Evolutionary conservation across 2,888 invertebrate species (phyloP).

Genomic region (Lymantria monacha): DNA sequence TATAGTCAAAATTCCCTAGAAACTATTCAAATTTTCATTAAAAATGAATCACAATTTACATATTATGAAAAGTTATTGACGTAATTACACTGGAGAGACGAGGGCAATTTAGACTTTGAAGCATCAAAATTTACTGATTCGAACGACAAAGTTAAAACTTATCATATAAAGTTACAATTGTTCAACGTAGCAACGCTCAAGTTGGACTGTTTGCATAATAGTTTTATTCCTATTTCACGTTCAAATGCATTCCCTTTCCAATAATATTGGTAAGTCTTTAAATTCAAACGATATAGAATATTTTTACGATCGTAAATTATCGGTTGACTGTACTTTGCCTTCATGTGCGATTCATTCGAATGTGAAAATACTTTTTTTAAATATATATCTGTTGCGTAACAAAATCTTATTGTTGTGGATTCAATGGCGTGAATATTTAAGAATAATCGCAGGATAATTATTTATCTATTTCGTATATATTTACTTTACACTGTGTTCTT

Average conservation of each 20-base stretch:
- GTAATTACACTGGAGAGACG: conserved; percentile 5
- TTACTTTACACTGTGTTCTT: too few species aligned
- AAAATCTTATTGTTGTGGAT: too few species aligned
- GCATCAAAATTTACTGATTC: conserved; percentile 42
- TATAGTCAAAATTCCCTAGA: too few species aligned
- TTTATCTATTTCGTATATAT: too few species aligned
- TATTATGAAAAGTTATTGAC: background rate
- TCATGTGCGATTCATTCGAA: too few species aligned
- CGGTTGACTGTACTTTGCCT: too few species aligned
- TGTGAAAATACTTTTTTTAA: too few species aligned
- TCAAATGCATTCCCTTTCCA: conserved; percentile 46
- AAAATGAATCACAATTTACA: background rate
- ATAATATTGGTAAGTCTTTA: conserved; percentile 51
- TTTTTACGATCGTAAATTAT: conserved; percentile 39
- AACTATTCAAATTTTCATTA: too few species aligned
- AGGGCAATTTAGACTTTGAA: conserved; percentile 24
- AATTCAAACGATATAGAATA: conserved; percentile 45
- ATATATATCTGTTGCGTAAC: too few species aligned
- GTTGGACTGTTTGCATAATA: conserved; percentile 66
- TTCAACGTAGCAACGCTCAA: conserved; percentile 55
- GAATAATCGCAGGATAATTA: too few species aligned
- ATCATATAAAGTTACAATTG: conserved; percentile 54
- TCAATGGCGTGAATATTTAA: too few species aligned
- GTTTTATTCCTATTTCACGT: conserved; percentile 67
- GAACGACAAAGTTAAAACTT: conserved; percentile 44